phyloP scores from a whole-genome alignment of 2,888 invertebrate species.

The Mycalesis mineus region DNA sequence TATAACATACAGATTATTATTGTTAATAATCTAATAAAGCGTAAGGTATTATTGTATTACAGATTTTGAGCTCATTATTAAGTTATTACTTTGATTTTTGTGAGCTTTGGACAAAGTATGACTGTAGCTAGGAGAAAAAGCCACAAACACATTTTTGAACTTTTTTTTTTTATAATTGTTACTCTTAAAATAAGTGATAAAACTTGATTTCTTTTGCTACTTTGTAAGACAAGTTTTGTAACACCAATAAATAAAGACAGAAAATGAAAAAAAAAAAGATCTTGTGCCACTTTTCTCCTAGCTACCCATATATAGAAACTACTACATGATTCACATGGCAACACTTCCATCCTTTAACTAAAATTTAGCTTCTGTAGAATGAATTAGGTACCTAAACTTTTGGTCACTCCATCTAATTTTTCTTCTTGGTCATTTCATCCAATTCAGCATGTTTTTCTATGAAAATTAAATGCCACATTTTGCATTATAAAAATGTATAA shows the following conservation, averaged over 20 bases:
- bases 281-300: not conserved
- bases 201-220: too few relatives aligned
- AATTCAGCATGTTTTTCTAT: too few relatives aligned
- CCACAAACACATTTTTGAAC: too few relatives aligned
- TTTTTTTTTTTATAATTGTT: too few relatives aligned
- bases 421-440: too few relatives aligned
- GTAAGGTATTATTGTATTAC: constrained; percentile 68
- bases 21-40: constrained; percentile 59
- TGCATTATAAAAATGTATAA: too few relatives aligned
- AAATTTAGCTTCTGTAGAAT: too few relatives aligned
- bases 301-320: not conserved
- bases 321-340: constrained; percentile 31
- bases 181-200: too few relatives aligned
- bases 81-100: constrained; percentile 13
- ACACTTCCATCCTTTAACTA: not conserved
- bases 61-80: constrained; percentile 47
- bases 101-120: constrained; percentile 22
- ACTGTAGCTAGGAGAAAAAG: not conserved
- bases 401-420: too few relatives aligned
- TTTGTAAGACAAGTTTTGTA: not conserved
- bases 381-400: too few relatives aligned
- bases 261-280: not conserved
- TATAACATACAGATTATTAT: constrained; percentile 20
- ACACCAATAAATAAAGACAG: not conserved
- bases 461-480: too few relatives aligned